phyloP scores from a whole-genome alignment of 2,888 invertebrate genomes.

The Anodontia alba region DNA sequence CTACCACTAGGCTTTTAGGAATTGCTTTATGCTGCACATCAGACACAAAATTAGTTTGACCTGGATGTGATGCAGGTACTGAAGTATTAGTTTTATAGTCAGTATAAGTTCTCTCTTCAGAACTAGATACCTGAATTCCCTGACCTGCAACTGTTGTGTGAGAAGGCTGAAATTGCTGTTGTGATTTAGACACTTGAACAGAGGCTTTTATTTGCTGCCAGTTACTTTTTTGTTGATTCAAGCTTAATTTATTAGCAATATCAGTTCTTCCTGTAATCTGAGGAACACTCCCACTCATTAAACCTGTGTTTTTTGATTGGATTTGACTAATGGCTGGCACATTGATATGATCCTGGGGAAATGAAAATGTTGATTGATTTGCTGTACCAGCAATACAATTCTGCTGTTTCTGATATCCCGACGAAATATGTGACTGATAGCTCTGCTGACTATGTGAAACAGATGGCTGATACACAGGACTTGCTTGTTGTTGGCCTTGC shows the following conservation, averaged over 20 bases:
- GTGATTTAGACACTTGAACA: neutral
- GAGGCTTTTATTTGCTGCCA: neutral
- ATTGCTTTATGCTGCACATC: neutral
- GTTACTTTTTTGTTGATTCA: neutral
- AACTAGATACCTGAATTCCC: neutral
- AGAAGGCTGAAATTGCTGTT: neutral
- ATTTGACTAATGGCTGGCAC: neutral
- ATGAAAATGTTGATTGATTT: neutral
- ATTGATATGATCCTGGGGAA: neutral
- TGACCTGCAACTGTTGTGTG: neutral
- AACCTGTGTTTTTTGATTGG: no score
- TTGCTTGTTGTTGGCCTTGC: neutral
- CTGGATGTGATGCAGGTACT: neutral
- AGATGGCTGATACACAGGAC: neutral
- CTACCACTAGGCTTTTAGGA: neutral
- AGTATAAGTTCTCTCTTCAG: no score
- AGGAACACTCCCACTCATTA: neutral
- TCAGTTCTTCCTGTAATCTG: neutral
- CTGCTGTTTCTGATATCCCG: neutral
- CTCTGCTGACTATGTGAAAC: neutral
- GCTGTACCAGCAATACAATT: neutral
- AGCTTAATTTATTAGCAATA: neutral
- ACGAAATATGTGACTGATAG: neutral
- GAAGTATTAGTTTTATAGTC: no score
- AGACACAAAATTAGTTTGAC: neutral